phyloP scores from a whole-genome alignment of 2,113 vertebrate genomes.

The Ahaetulla prasina region DNA sequence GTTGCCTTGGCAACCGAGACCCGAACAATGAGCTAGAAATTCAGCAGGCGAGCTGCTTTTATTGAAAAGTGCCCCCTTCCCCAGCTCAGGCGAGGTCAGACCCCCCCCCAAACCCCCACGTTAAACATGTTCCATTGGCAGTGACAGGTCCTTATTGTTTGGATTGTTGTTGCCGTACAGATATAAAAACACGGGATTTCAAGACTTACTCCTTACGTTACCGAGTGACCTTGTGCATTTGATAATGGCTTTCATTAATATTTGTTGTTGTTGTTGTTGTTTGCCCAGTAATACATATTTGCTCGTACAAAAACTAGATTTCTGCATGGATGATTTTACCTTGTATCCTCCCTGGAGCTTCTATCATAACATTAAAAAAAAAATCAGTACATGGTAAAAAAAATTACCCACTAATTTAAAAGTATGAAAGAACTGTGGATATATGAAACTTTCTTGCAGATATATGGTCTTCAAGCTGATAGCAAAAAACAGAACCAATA shows the following conservation, averaged over 20 bases:
- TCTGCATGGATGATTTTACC: not conserved
- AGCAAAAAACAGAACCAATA: not conserved
- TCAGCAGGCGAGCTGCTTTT: constrained; percentile 65
- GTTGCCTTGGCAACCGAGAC: constrained; percentile 80
- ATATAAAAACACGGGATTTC: not conserved
- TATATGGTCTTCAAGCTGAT: not conserved
- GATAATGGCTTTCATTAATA: not conserved
- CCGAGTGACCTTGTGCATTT: not conserved
- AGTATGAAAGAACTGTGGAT: not conserved
- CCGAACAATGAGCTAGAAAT: constrained; percentile 82
- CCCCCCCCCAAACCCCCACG: not conserved
- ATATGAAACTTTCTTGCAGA: not conserved
- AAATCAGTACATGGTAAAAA: not conserved
- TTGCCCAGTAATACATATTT: not conserved
- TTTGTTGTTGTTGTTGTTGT: not conserved
- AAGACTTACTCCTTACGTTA: not conserved
- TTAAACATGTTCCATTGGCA: not conserved
- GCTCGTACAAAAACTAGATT: not conserved
- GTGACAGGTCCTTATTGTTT: not conserved
- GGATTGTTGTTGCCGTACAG: not conserved
- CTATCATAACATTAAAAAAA: not conserved
- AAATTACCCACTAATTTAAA: not conserved
- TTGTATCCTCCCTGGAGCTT: not conserved
- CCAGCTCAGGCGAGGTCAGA: not conserved
- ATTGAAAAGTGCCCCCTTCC: constrained; percentile 20